A percentile compares a stretch with the other conserved stretches of the same genome.
Evolutionary conservation across 2,797 vertebrate species (phyloP).

Genomic region (Hafferia zeledoni): DNA sequence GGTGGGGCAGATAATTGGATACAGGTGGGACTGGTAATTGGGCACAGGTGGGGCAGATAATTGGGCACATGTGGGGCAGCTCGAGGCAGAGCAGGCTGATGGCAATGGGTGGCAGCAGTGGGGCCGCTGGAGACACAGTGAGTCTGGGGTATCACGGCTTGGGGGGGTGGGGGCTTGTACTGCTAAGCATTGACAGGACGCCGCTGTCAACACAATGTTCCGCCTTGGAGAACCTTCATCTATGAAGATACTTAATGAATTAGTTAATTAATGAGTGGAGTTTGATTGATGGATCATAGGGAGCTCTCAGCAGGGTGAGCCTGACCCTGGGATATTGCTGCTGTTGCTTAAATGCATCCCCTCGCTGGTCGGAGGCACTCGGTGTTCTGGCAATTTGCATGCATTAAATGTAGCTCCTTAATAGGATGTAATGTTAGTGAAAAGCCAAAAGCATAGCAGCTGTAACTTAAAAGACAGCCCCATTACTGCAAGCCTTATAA

Average conservation of each 20-base stretch:
- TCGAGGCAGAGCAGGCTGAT: neutral
- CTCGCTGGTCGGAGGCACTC: constrained; percentile 53
- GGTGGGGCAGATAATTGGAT: neutral
- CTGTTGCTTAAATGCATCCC: constrained; percentile 57
- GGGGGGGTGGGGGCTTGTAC: neutral
- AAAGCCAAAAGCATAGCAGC: constrained; percentile 79
- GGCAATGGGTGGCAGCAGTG: neutral
- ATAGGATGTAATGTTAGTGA: constrained; percentile 78
- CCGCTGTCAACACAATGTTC: constrained; percentile 73
- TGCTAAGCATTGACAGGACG: constrained; percentile 57
- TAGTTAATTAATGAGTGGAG: constrained; percentile 76
- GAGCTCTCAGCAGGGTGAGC: constrained; percentile 72
- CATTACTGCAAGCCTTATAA: constrained; percentile 79
- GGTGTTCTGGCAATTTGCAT: constrained; percentile 75
- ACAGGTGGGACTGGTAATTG: neutral
- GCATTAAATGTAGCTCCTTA: constrained; percentile 78
- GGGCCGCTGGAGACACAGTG: rapidly evolving
- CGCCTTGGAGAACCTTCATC: constrained; percentile 70
- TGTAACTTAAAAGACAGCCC: constrained; percentile 82
- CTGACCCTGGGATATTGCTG: constrained; percentile 69
- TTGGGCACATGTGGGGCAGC: neutral
- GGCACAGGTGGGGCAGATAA: neutral
- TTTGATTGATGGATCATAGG: constrained; percentile 73
- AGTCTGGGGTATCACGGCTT: neutral
- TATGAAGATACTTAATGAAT: constrained; percentile 77